Evolutionary conservation across 2,113 vertebrate species (phyloP), one percentile per base, ranked within the genome.

Genomic region (Cynocephalus volans): DNA sequence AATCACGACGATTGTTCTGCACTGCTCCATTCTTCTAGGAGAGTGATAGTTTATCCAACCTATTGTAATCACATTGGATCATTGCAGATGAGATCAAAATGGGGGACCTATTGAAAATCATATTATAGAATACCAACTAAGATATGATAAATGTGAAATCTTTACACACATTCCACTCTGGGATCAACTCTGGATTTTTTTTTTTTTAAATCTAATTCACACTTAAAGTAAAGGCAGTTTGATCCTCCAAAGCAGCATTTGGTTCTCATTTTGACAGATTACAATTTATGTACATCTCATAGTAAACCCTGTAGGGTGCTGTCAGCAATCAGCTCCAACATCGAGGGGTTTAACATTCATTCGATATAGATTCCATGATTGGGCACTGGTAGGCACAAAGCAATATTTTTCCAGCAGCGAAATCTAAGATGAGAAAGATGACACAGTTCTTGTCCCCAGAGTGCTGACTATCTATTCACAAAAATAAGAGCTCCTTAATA

Each of bases 191-290:
- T 77, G 56, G n/a, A 19, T 48, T 67, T 75, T 48, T n/a, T 65
- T 50, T 69, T 19, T 83, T 83, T 97, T 85, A 62, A 88, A 93
- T 89, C 41, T n/a, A 92, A 79, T 90, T 95, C 88, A 62, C 41
- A 94, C 60, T 54, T 92, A 87, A 93, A 83, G 77, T 58, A 72
- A 95, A 60, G 69, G 3, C 15, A 75, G 19, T 72, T 77, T 64
- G 36, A 81, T 82, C 21, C 26, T 80, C 52, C 77, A 81, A 69
- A 92, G 60, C 56, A 88, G 41, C 54, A 70, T 70, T 69, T 48
- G 31, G 36, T 67, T 95, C 90, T 84, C 81, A 73, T 93, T 90
- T 90, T 79, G 67, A 36, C n/a, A 91, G 67, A 45, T 70, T 70
- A n/a, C 50, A 90, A 77, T 94, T 88, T 83, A 79, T 80, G 26